Percentiles rank a stretch among this genome's conserved stretches.
These are phyloP conservation scores for Drosophila picticornis DNA, from an alignment of 2,888 invertebrate species.

Conservation along the genomic window DNA sequence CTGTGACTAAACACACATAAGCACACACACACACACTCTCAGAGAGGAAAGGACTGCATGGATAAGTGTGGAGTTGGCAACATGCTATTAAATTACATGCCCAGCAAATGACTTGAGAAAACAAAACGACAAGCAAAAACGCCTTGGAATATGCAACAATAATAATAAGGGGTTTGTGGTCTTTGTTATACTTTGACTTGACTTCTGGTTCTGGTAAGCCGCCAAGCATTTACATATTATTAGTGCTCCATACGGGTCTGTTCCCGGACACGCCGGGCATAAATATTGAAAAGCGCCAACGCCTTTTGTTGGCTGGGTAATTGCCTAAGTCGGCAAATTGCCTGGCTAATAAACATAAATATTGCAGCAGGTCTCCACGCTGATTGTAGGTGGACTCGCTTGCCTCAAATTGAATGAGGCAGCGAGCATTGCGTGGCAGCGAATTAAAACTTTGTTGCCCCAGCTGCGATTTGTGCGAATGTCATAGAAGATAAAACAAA, in stretches of 20 bases:
- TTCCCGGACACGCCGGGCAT: constrained; percentile 42
- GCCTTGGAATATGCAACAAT: constrained; percentile 72
- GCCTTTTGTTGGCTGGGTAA: constrained; percentile 71
- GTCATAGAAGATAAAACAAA: constrained; percentile 26
- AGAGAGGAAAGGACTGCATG: not conserved
- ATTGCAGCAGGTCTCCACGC: constrained; percentile 32
- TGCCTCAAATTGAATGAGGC: constrained; percentile 8
- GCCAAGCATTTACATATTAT: constrained; percentile 72
- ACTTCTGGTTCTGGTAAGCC: constrained; percentile 46
- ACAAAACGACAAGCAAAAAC: constrained; percentile 66
- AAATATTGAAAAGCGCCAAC: constrained; percentile 78
- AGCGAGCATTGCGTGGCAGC: not conserved
- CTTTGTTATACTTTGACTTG: constrained; percentile 44
- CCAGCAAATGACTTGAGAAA: constrained; percentile 75
- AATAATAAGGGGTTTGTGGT: constrained; percentile 75
- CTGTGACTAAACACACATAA: constrained; percentile 25
- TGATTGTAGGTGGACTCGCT: not conserved
- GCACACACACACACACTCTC: constrained; percentile 14
- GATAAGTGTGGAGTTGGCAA: constrained; percentile 41
- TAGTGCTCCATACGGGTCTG: constrained; percentile 30
- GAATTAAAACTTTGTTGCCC: constrained; percentile 46
- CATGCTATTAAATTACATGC: constrained; percentile 72
- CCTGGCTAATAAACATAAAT: constrained; percentile 77
- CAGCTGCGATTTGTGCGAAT: constrained; percentile 30
- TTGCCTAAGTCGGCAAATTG: constrained; percentile 78